Conservation (phyloP, 2,797 vertebrate species). For the Numenius phaeopus region DNA sequence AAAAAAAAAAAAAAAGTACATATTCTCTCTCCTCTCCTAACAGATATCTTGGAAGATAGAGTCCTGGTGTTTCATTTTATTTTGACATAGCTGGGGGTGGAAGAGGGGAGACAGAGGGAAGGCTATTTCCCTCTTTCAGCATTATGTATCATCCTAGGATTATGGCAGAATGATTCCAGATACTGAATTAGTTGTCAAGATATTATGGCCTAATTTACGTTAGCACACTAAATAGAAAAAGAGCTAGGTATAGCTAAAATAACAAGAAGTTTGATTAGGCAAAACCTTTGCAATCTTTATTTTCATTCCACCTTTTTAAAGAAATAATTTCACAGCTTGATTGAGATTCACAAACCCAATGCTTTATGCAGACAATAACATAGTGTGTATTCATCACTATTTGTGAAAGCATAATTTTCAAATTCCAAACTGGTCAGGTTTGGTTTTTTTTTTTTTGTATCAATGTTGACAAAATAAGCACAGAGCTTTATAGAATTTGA, state of each 20-base stretch:
- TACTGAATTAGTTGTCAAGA: background rate
- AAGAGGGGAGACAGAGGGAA: fast-evolving
- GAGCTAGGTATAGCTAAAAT: background rate
- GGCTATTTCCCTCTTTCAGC: background rate
- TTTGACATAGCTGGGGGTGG: background rate
- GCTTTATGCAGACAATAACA: background rate
- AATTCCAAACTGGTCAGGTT: background rate
- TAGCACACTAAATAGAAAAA: background rate
- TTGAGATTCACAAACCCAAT: background rate
- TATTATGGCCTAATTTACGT: background rate
- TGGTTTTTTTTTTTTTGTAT: background rate
- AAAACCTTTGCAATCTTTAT: background rate
- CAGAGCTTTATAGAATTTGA: background rate
- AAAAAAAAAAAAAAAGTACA: background rate
- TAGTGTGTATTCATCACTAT: background rate
- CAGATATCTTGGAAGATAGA: background rate
- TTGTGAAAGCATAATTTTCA: background rate
- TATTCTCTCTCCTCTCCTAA: background rate
- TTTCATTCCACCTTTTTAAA: background rate
- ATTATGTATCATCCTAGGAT: background rate
- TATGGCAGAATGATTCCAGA: background rate
- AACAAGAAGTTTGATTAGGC: background rate
- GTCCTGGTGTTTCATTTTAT: background rate
- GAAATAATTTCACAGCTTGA: background rate
- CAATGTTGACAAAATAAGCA: background rate